Conservation (phyloP, 2,113 vertebrate species). For the Malaclemys terrapin region DNA sequence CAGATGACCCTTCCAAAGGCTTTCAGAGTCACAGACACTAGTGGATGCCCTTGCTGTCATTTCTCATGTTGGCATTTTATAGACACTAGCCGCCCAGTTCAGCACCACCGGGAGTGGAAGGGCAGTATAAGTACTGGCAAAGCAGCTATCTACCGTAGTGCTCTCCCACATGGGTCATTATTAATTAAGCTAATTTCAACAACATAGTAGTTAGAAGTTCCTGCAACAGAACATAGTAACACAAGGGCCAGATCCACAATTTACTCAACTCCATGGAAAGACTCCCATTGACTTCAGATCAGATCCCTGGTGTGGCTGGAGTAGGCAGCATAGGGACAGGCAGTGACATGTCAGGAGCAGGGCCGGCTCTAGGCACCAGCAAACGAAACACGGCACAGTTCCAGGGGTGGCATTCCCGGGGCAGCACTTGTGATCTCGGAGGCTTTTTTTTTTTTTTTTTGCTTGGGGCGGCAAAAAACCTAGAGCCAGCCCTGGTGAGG, state of each 20-base stretch:
- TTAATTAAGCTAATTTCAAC: background rate
- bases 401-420: too few relatives aligned
- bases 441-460: too few relatives aligned
- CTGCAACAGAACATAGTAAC: background rate
- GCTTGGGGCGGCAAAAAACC: too few relatives aligned
- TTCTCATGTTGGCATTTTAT: fast-evolving
- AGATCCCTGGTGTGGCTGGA: background rate
- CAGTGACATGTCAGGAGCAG: background rate
- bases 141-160: background rate
- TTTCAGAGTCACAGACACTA: background rate
- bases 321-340: background rate
- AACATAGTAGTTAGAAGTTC: background rate
- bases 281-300: background rate
- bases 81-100: background rate
- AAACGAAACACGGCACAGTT: too few relatives aligned
- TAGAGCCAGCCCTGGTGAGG: background rate
- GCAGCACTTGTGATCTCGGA: too few relatives aligned
- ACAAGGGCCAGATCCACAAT: background rate
- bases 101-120: background rate
- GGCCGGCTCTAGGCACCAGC: too few relatives aligned
- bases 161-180: background rate
- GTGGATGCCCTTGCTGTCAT: background rate
- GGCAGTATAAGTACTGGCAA: background rate
- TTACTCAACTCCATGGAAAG: background rate
- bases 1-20: background rate